Percentiles rank a stretch among this genome's conserved stretches.
Evolutionary conservation across 64 coral and sea anemone species (phyloP).

Genomic region (Actinia tenebrosa): DNA sequence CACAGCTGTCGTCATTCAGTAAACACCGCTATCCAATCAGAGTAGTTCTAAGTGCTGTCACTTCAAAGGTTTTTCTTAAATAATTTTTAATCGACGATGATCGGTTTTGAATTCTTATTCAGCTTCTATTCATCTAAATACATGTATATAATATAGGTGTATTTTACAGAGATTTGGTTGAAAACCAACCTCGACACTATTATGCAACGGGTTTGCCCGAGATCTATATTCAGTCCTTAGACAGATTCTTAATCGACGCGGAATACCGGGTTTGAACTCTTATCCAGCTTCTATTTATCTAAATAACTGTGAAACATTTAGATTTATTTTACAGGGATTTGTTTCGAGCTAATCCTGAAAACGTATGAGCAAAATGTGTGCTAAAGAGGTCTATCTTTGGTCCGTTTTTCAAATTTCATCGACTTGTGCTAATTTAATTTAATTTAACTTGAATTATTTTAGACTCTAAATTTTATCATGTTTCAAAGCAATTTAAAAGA

Average conservation of each 20-base stretch:
- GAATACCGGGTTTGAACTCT: neutral
- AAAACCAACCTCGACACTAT: neutral
- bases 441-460: no score
- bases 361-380: neutral
- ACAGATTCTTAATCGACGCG: neutral
- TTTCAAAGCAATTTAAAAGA: no score
- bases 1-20: slow-evolving; percentile 5
- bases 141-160: neutral
- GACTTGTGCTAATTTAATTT: no score
- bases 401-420: no score
- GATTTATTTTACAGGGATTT: neutral
- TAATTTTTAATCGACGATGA: neutral
- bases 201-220: neutral
- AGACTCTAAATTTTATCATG: no score
- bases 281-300: neutral
- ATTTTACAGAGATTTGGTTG: neutral
- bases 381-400: neutral
- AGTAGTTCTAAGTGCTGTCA: neutral
- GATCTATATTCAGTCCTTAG: no score
- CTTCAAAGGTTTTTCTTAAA: neutral
- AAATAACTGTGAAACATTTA: neutral
- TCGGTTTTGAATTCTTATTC: neutral
- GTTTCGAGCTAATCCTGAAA: neutral
- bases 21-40: slow-evolving; percentile 16
- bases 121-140: neutral